Evolutionary conservation across 2,888 invertebrate species (phyloP), one percentile per base, ranked within the genome.

Genomic region (Apotomis betuletana): DNA sequence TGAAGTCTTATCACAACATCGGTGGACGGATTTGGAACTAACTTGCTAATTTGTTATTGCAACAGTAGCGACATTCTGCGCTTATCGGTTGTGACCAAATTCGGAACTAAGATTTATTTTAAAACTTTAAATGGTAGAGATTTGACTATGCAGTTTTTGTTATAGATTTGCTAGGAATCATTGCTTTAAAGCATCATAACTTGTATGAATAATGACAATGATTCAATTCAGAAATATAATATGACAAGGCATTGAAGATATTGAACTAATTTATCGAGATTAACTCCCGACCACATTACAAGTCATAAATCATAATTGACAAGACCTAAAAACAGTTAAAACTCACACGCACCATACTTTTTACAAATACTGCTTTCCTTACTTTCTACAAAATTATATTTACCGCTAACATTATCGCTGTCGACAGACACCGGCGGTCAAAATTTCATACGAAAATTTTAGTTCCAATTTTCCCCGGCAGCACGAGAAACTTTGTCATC

Each of bases 401-500:
- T 57, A 55, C 65, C 55, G 15, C 9, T n/a, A 36, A 44, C 27
- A 44, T 6, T 5, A n/a, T 55, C 55, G 46, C 55, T 57, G 46
- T 27, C 54, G 44, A 57, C 27, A 12, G 57, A 44, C 27, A 9
- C 15, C 9, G 44, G 13, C 12, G 8, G n/a, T n/a, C 27, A 2
- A 27, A 57, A 57, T 46, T 44, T 46, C 55, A n/a, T 57, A 65
- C 46, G 13, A 15, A 44, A 46, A 65, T 57, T 46, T 36, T 44
- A 46, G 65, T 57, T 57, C 4, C 44, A 15, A 54, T 64, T 46
- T 55, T 55, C 46, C 55, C 65, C 65, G n/a, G 36, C 55, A 38
- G 65, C 57, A 55, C 8, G n/a, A 57, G 5, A 41, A 65, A 65
- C 46, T 57, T 57, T 65, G 65, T 57, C 46, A 12, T 75, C 69